Percentiles rank a stretch among this genome's conserved stretches.
These are phyloP conservation scores for Chirona hameri DNA, from an alignment of 2,888 invertebrate species.

Conservation along the genomic window DNA sequence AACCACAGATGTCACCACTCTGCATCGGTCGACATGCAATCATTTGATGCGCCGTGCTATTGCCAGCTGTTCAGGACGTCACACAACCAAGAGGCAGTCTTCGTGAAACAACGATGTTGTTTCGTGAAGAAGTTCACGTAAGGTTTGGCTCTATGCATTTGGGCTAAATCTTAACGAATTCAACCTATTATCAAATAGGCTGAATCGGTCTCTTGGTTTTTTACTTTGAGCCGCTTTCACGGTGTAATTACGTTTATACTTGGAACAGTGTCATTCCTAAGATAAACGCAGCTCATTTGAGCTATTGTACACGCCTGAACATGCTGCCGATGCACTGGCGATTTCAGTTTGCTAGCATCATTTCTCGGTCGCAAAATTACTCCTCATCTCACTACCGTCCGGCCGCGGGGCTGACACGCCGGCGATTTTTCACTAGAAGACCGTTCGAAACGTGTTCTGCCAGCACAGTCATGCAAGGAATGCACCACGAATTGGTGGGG, in stretches of 20 bases:
- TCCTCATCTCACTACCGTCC: neutral
- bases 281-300: no score
- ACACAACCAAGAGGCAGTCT: neutral
- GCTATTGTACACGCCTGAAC: neutral
- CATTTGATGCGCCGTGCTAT: neutral
- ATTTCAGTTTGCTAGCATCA: neutral
- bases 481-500: neutral
- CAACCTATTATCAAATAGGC: no score
- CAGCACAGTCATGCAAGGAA: neutral
- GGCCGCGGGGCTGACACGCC: no score
- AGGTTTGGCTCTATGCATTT: no score
- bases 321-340: neutral
- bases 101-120: neutral
- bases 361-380: neutral
- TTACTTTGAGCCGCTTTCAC: no score
- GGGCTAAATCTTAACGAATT: no score
- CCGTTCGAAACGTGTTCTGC: neutral
- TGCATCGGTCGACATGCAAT: conserved; percentile 9
- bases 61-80: neutral
- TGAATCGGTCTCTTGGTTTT: no score
- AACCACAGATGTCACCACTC: conserved; percentile 13
- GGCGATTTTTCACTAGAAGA: neutral
- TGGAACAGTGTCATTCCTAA: no score
- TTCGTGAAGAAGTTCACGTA: neutral
- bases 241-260: no score